Base-by-base conservation (phyloP, 2,797 vertebrate genomes). In the Alosa sapidissima region DNA sequence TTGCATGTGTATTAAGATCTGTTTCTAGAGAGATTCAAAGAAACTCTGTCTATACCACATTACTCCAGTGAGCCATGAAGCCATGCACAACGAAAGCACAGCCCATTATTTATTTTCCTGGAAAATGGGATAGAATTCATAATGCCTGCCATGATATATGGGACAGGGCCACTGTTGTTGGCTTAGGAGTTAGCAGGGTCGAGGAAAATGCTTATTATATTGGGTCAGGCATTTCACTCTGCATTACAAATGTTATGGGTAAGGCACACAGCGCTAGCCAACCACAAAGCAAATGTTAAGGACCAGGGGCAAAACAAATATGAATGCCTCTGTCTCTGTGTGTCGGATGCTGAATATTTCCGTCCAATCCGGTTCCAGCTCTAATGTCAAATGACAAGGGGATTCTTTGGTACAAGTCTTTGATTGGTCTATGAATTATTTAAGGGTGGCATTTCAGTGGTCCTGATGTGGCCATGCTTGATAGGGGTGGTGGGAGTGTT, bases 81-180 rank as follows among this genome's bases (percentile, higher is more conserved):
- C 83, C 68, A 16, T 14, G 68, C 41, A 41, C 41, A 78, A 81
- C 54, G 47, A 55, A 55, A 51, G 47, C 60, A 24, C 60, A 28
- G 8, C 60, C 60, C n/a, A 65, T 68, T 55, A 83, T 85, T 81
- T 83, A 41, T 41, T 81, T 45, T 78, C 21, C 82, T 45, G 41
- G 52, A 62, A 82, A 85, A 82, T 85, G 84, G 78, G 60, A 85
- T 84, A 82, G 81, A 85, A 81, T 85, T 85, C 82, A 85, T 82
- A 84, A 87, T 81, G 82, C 60, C 65, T 84, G 58, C 36, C 33
- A 78, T 85, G 84, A 48, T 82, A 49, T 28, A 83, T 85, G 45
- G 82, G 81, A 72, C 84, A 72, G 60, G 48, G 24, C 13, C 21
- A 75, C 58, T 83, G 84, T 85, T 85, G 65, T 75, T 48, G 11